Conservation (phyloP, 2,888 invertebrate species). For the Prosapia bicincta region DNA sequence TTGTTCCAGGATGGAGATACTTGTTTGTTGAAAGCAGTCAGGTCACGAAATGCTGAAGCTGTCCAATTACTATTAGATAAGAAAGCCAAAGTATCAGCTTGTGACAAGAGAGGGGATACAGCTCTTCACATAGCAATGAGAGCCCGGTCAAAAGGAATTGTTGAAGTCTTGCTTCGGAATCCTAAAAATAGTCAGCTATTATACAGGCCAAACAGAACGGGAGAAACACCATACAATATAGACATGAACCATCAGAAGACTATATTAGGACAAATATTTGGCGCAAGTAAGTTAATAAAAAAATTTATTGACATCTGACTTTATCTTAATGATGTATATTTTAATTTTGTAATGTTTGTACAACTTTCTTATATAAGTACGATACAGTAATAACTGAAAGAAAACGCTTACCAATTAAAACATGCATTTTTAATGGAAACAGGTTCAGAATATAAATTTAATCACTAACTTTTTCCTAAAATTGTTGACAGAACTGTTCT, state of each 20-base stretch:
- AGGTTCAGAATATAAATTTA: no score
- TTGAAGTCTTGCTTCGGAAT: slow-evolving; percentile 76
- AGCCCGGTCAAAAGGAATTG: slow-evolving; percentile 49
- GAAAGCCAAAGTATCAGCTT: slow-evolving; percentile 88
- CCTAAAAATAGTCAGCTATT: slow-evolving; percentile 93
- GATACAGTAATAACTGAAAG: no score
- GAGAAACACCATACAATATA: slow-evolving; percentile 97
- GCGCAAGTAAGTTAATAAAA: slow-evolving; percentile 62
- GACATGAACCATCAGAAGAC: slow-evolving; percentile 94
- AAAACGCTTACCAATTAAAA: no score
- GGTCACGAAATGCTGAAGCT: slow-evolving; percentile 85
- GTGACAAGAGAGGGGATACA: slow-evolving; percentile 92
- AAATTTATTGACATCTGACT: no score
- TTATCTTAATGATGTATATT: no score
- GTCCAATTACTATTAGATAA: slow-evolving; percentile 87
- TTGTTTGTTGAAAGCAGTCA: slow-evolving; percentile 84
- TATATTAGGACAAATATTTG: slow-evolving; percentile 93
- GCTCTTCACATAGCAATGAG: slow-evolving; percentile 95
- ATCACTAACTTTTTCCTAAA: no score
- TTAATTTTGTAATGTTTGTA: no score
- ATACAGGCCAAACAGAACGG: slow-evolving; percentile 89
- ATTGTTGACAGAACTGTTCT: no score
- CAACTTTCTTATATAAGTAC: no score
- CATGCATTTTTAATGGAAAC: no score
- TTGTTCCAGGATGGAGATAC: slow-evolving; percentile 82